These are phyloP conservation scores for Bombylius major DNA, from an alignment of 2,888 invertebrate genomes.

Conservation along the genomic window DNA sequence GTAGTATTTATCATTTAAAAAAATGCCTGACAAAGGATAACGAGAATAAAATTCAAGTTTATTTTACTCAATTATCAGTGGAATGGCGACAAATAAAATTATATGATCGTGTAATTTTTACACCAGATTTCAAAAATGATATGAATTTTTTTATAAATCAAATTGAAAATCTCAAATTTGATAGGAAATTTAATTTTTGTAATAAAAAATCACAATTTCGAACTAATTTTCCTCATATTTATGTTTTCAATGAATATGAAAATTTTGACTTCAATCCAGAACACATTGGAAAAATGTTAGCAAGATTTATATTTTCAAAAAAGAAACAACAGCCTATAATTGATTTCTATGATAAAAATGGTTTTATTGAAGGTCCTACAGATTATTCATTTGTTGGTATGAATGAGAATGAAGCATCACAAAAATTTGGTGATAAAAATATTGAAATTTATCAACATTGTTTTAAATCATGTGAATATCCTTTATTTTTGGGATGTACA, in stretches of 20 bases:
- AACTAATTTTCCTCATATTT: neutral
- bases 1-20: neutral
- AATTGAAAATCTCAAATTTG: no score
- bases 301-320: neutral
- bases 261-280: neutral
- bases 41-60: neutral
- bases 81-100: neutral
- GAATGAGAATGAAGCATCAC: neutral
- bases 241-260: neutral
- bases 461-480: no score
- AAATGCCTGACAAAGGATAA: neutral
- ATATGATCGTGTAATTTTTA: neutral
- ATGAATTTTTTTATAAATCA: no score
- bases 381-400: conserved; percentile 1
- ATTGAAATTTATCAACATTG: neutral
- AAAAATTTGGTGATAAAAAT: neutral
- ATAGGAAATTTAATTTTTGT: no score
- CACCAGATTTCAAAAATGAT: neutral
- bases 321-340: neutral
- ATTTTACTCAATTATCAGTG: neutral
- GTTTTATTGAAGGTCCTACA: neutral
- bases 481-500: neutral
- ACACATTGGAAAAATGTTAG: neutral
- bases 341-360: neutral
- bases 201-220: neutral